These are phyloP conservation scores for Sitta carolinensis DNA, from an alignment of 2,797 vertebrate genomes.

Conservation along the genomic window DNA sequence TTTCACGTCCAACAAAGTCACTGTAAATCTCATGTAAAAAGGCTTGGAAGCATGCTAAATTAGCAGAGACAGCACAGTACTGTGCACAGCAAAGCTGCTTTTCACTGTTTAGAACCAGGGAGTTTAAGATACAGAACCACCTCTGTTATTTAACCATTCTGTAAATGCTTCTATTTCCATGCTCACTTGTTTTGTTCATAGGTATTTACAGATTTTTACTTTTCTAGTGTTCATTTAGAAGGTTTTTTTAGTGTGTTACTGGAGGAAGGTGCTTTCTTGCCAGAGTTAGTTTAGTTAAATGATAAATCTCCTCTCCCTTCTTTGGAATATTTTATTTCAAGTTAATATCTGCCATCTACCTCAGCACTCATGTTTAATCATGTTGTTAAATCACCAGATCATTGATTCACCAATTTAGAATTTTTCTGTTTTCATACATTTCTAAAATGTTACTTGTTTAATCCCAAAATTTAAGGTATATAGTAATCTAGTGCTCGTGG, in stretches of 20 bases:
- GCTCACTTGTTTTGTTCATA: background rate
- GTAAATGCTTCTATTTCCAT: background rate
- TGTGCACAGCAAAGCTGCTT: background rate
- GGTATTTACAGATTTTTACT: background rate
- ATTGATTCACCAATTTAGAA: background rate
- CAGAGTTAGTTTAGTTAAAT: background rate
- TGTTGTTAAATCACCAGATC: background rate
- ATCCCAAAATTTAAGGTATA: background rate
- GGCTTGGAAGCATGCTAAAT: background rate
- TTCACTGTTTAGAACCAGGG: background rate
- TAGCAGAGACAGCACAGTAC: background rate
- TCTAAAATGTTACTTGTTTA: background rate
- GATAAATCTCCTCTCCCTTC: background rate
- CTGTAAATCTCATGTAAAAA: background rate
- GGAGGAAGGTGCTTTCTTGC: background rate
- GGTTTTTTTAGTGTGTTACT: background rate
- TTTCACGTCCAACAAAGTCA: background rate
- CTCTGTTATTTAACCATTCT: background rate
- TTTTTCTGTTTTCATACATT: background rate
- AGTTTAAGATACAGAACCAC: background rate
- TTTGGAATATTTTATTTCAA: background rate
- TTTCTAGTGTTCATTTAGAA: background rate
- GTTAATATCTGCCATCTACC: background rate
- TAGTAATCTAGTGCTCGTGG: background rate
- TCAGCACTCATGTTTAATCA: background rate